Evolutionary conservation across 2,113 vertebrate genomes (phyloP).

Genomic region (Tenebrosternarchus preto): DNA sequence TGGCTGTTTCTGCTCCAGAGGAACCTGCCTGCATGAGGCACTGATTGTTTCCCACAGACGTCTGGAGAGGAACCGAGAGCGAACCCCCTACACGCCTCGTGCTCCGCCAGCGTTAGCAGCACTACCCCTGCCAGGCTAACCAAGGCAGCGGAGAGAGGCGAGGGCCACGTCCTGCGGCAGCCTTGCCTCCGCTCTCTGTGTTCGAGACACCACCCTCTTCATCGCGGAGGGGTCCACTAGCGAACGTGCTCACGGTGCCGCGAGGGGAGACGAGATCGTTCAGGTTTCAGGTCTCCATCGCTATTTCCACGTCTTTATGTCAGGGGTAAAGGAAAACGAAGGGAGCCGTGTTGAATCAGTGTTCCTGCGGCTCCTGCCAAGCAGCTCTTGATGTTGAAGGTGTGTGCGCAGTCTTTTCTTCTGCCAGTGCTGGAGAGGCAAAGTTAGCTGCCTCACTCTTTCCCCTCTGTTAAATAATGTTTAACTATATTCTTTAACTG

Average conservation of each 20-base stretch:
- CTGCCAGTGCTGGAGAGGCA: neutral
- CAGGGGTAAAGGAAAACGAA: conserved; percentile 3
- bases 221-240: neutral
- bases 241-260: neutral
- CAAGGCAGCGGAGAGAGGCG: neutral
- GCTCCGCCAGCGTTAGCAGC: neutral
- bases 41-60: neutral
- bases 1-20: neutral
- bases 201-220: neutral
- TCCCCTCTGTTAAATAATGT: neutral
- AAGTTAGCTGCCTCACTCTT: neutral
- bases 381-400: conserved; percentile 3
- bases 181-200: neutral
- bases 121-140: neutral
- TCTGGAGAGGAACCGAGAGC: neutral
- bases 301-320: conserved; percentile 8
- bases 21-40: neutral
- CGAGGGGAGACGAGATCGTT: neutral
- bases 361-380: conserved; percentile 10
- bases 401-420: conserved; percentile 6
- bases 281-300: neutral
- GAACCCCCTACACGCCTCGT: neutral
- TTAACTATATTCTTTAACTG: neutral
- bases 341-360: conserved; percentile 16
- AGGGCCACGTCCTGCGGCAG: neutral